These are phyloP conservation scores for Rhincodon typus DNA, from an alignment of 2,797 vertebrate species.

Conservation along the genomic window DNA sequence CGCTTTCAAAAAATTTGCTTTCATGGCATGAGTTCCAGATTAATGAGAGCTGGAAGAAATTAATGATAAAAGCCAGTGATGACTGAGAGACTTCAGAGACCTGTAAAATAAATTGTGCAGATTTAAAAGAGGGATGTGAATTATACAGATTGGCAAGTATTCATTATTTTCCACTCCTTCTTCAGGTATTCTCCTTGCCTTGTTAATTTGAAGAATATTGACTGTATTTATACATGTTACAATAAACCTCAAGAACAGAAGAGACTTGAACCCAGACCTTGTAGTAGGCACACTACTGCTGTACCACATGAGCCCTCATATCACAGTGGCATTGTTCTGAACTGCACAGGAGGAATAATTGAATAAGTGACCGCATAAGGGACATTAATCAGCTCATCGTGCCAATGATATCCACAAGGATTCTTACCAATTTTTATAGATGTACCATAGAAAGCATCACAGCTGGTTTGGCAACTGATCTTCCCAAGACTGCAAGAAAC, in stretches of 20 bases:
- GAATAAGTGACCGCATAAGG: neutral
- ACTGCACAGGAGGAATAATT: neutral
- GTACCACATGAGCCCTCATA: too few relatives aligned
- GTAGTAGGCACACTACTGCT: too few relatives aligned
- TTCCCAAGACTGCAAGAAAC: too few relatives aligned
- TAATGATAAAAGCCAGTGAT: neutral
- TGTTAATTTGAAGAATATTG: too few relatives aligned
- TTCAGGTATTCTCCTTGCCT: neutral
- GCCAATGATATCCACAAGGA: too few relatives aligned
- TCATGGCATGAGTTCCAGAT: neutral
- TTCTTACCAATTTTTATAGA: too few relatives aligned
- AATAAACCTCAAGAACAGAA: too few relatives aligned
- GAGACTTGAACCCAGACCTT: too few relatives aligned
- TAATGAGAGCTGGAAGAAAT: neutral
- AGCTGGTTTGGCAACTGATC: too few relatives aligned
- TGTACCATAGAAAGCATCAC: too few relatives aligned
- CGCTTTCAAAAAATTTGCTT: constrained; percentile 1
- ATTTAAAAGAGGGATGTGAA: neutral
- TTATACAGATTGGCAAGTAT: neutral
- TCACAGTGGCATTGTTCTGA: neutral
- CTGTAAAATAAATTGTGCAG: neutral
- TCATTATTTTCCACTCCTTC: neutral
- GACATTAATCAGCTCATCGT: too few relatives aligned
- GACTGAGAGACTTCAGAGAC: neutral
- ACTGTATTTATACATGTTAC: too few relatives aligned